Conservation (phyloP, 2,113 vertebrate genomes). For the Uria lomvia region DNA sequence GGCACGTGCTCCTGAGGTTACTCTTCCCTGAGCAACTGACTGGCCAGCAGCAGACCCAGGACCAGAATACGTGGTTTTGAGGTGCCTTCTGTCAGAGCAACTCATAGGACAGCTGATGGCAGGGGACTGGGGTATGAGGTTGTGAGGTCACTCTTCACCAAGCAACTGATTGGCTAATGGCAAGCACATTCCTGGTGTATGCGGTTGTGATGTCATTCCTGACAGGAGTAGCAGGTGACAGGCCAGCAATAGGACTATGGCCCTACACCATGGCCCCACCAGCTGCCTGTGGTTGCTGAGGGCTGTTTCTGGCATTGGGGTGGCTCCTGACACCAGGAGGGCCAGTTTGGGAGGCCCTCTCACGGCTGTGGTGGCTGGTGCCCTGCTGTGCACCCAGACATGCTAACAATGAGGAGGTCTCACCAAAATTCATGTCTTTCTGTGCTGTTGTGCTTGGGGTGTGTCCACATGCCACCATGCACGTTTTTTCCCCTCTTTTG, state of each 20-base stretch:
- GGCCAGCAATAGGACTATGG: neutral
- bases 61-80: neutral
- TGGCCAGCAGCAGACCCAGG: neutral
- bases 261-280: neutral
- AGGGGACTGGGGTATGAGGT: neutral
- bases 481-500: neutral
- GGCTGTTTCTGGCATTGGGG: neutral
- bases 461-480: rapidly evolving
- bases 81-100: neutral
- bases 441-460: neutral
- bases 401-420: rapidly evolving
- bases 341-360: neutral
- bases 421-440: neutral
- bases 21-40: neutral
- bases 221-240: neutral
- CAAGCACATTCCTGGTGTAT: neutral
- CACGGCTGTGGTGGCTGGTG: neutral
- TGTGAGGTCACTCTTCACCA: neutral
- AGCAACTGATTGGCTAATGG: neutral
- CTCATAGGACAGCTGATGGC: neutral
- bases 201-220: rapidly evolving
- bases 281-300: neutral
- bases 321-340: neutral
- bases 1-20: neutral
- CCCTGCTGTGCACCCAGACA: neutral